Conservation (phyloP, 2,888 invertebrate species). For the Cataglyphis cursor region DNA sequence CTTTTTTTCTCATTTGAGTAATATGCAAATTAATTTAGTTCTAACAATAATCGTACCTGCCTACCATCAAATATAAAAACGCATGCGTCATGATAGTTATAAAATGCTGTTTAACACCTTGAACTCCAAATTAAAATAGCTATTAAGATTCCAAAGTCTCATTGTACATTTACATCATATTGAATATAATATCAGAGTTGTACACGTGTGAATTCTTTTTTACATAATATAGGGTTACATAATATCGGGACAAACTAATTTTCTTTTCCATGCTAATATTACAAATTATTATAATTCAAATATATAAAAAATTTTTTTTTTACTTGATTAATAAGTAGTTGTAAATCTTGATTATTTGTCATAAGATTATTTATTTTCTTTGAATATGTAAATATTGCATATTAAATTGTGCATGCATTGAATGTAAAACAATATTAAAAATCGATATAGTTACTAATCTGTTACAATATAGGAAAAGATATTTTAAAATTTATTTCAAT, state of each 20-base stretch:
- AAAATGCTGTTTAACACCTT: background rate
- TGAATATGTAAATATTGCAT: background rate
- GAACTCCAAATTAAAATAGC: too few relatives aligned
- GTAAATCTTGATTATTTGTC: background rate
- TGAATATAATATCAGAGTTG: background rate
- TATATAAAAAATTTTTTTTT: background rate
- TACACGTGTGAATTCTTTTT: background rate
- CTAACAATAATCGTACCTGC: too few relatives aligned
- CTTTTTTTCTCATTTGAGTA: background rate
- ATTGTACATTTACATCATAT: background rate
- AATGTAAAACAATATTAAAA: background rate
- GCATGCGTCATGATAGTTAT: background rate
- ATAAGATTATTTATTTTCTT: background rate
- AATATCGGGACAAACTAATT: background rate
- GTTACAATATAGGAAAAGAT: background rate
- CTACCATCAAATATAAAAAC: background rate
- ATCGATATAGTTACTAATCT: background rate
- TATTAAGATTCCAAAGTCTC: background rate
- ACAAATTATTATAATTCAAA: background rate
- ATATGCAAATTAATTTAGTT: background rate
- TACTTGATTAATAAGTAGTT: background rate
- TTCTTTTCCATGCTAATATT: background rate
- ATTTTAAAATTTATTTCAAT: background rate
- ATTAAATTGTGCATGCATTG: background rate
- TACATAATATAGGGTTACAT: too few relatives aligned